phyloP scores from a whole-genome alignment of 2,113 vertebrate genomes.

The Acrocephalus arundinaceus region DNA sequence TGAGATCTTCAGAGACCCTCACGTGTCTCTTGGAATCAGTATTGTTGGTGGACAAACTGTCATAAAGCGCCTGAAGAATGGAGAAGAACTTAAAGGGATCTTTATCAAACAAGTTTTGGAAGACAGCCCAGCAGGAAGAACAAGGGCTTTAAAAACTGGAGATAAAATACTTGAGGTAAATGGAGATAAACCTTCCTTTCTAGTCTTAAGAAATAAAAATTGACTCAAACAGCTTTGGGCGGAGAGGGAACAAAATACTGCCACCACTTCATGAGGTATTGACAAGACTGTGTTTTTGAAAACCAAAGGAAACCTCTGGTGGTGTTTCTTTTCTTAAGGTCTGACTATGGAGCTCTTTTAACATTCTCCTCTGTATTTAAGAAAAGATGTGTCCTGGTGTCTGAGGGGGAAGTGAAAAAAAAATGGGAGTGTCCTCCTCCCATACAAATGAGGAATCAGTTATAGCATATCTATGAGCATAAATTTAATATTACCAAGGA shows the following conservation, averaged over 20 bases:
- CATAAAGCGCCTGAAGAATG: slow-evolving; percentile 94
- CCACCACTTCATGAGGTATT: not conserved
- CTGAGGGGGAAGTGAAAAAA: not conserved
- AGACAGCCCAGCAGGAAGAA: slow-evolving; percentile 88
- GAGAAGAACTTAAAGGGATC: slow-evolving; percentile 96
- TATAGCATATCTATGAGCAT: not conserved
- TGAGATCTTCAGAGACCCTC: slow-evolving; percentile 86
- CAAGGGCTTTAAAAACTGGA: slow-evolving; percentile 88
- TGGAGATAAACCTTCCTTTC: slow-evolving; percentile 22
- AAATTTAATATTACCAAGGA: not conserved
- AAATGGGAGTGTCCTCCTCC: not conserved
- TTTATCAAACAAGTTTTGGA: slow-evolving; percentile 96
- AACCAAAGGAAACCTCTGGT: not conserved
- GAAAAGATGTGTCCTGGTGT: not conserved
- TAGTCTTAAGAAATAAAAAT: not conserved
- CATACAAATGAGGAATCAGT: not conserved
- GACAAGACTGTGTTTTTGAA: not conserved
- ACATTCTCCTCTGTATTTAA: not conserved
- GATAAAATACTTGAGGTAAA: slow-evolving; percentile 98
- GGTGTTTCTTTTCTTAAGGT: not conserved
- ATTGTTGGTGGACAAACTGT: slow-evolving; percentile 94
- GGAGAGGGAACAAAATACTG: not conserved
- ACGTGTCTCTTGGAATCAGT: slow-evolving; percentile 91
- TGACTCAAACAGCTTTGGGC: not conserved
- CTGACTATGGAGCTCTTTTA: not conserved